Evolutionary conservation across 2,888 invertebrate genomes (phyloP).

Genomic region (Kryphioiulus occultus): DNA sequence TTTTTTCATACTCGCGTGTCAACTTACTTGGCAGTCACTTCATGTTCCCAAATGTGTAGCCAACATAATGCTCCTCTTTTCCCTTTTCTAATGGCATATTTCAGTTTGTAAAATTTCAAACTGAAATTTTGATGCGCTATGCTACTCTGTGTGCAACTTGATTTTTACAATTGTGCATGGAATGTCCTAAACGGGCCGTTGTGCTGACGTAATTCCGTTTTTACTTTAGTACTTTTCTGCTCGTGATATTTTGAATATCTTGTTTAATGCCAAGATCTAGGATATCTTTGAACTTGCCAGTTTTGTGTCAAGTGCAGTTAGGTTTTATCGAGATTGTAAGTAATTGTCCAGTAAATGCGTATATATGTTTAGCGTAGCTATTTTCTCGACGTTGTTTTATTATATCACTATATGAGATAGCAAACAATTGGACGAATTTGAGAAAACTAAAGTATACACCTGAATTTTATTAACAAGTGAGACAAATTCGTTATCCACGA

Average conservation of each 20-base stretch:
- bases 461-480: too few relatives aligned
- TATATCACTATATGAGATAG: too few relatives aligned
- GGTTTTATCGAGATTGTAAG: not conserved
- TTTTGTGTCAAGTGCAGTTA: not conserved
- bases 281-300: not conserved
- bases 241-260: slow-evolving; percentile 1
- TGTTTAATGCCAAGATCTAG: not conserved
- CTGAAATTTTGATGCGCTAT: not conserved
- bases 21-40: not conserved
- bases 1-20: not conserved
- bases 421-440: too few relatives aligned
- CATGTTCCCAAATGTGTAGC: not conserved
- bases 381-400: not conserved
- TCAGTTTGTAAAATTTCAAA: not conserved
- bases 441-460: too few relatives aligned
- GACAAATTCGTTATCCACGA: too few relatives aligned
- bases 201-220: not conserved
- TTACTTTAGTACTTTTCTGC: not conserved
- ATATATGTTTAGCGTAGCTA: not conserved
- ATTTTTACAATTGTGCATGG: not conserved
- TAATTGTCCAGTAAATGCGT: slow-evolving; percentile 22
- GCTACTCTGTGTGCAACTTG: not conserved
- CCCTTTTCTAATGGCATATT: not conserved
- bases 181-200: not conserved
- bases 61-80: not conserved